These are phyloP conservation scores for Percina caprodes DNA, from an alignment of 2,113 vertebrate species.

Conservation along the genomic window DNA sequence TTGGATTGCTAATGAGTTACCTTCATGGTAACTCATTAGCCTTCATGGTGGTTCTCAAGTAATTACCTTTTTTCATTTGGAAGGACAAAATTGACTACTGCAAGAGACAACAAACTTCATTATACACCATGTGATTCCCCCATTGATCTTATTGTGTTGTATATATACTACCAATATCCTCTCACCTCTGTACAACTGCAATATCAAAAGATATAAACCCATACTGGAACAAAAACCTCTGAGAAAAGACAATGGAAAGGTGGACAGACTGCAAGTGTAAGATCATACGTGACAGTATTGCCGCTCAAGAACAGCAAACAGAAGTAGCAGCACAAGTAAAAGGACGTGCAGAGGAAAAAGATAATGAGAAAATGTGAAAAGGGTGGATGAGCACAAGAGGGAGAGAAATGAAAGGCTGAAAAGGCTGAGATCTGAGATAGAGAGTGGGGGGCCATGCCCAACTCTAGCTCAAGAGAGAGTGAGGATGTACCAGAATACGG, in stretches of 20 bases:
- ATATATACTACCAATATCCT: slow-evolving; percentile 42
- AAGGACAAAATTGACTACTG: slow-evolving; percentile 69
- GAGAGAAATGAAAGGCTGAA: slow-evolving; percentile 29
- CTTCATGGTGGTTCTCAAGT: slow-evolving; percentile 68
- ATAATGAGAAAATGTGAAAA: slow-evolving; percentile 25
- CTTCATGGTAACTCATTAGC: slow-evolving; percentile 66
- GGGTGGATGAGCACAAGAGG: background rate
- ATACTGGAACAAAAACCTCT: slow-evolving; percentile 24
- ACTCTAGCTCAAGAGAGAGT: slow-evolving; percentile 64
- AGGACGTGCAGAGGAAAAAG: slow-evolving; percentile 5
- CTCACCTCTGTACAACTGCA: slow-evolving; percentile 38
- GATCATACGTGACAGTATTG: slow-evolving; percentile 2
- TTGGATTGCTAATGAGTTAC: slow-evolving; percentile 71
- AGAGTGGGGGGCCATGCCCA: slow-evolving; percentile 61
- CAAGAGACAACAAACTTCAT: slow-evolving; percentile 75
- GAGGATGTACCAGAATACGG: slow-evolving; percentile 64
- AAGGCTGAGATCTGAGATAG: slow-evolving; percentile 47
- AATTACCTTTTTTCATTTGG: slow-evolving; percentile 70
- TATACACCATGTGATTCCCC: slow-evolving; percentile 50
- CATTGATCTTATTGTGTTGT: slow-evolving; percentile 31
- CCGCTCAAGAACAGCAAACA: background rate
- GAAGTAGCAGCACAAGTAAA: slow-evolving; percentile 6
- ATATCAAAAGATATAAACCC: slow-evolving; percentile 34
- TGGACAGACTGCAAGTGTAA: slow-evolving; percentile 15
- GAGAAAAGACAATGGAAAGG: slow-evolving; percentile 19